Evolutionary conservation across 2,888 invertebrate species (phyloP).

Genomic region (Tridacna crocea): DNA sequence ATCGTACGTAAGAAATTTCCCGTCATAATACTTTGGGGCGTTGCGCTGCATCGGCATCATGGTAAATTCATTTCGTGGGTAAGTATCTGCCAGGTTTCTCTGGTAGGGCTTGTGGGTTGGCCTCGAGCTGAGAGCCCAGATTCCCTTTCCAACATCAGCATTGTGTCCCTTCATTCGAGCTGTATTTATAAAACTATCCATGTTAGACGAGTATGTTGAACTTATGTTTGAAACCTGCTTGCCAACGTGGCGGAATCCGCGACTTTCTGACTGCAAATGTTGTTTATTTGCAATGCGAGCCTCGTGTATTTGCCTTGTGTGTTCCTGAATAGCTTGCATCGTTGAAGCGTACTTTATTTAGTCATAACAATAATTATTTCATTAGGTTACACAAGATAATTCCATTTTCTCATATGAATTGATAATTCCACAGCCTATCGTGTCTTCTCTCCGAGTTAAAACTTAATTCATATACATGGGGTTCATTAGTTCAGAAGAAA

Average conservation of each 20-base stretch:
- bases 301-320: slow-evolving; percentile 12
- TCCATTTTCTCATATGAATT: no score
- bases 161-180: slow-evolving; percentile 51
- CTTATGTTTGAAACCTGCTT: slow-evolving; percentile 16
- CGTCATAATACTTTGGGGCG: slow-evolving; percentile 71
- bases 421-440: no score
- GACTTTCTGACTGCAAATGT: not conserved
- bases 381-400: no score
- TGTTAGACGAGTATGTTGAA: slow-evolving; percentile 23
- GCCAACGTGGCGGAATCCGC: not conserved
- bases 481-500: no score
- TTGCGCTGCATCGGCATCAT: slow-evolving; percentile 71
- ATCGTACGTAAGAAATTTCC: slow-evolving; percentile 63
- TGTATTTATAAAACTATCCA: slow-evolving; percentile 37
- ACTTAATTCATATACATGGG: no score
- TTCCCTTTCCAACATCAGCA: slow-evolving; percentile 29
- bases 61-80: slow-evolving; percentile 81
- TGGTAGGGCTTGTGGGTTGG: slow-evolving; percentile 65
- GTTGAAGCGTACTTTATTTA: no score
- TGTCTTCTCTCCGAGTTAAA: no score
- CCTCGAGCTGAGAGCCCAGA: slow-evolving; percentile 51
- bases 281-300: not conserved
- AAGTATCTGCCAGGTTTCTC: slow-evolving; percentile 75
- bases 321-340: slow-evolving; percentile 14
- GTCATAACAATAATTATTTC: no score